These are phyloP conservation scores for Gonatopus flavifemur DNA, from an alignment of 1,140 invertebrate species.

Conservation along the genomic window DNA sequence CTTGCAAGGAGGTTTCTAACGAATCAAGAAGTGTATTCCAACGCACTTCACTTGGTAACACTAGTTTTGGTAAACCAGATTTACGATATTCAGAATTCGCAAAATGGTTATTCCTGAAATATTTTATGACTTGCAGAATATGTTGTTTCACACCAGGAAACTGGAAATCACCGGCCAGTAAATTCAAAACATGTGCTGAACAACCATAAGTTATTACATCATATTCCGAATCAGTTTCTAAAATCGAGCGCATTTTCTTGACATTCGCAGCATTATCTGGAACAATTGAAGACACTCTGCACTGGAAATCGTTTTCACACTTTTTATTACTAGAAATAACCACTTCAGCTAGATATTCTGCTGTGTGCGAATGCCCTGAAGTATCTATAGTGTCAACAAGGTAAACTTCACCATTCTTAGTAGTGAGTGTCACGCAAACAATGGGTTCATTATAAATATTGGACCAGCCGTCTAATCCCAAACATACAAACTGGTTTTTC, in stretches of 20 bases:
- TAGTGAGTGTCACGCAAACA: slow-evolving; percentile 14
- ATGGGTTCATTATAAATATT: slow-evolving; percentile 22
- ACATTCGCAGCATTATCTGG: slow-evolving; percentile 11
- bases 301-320: too few relatives aligned
- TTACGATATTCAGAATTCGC: slow-evolving; percentile 18
- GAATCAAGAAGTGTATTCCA: too few relatives aligned
- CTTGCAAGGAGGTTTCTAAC: too few relatives aligned
- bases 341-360: slow-evolving; percentile 1
- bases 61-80: background rate
- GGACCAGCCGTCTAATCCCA: slow-evolving; percentile 19
- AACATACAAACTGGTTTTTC: too few relatives aligned
- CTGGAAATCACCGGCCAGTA: slow-evolving; percentile 17
- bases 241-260: slow-evolving; percentile 1
- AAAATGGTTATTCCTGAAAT: slow-evolving; percentile 28
- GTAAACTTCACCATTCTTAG: slow-evolving; percentile 8
- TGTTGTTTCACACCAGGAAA: slow-evolving; percentile 10
- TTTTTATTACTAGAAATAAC: slow-evolving; percentile 5
- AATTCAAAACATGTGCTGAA: slow-evolving; percentile 23
- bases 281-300: background rate
- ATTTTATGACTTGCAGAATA: slow-evolving; percentile 13
- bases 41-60: slow-evolving; percentile 4
- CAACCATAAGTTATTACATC: slow-evolving; percentile 21
- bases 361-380: slow-evolving; percentile 8
- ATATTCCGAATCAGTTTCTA: background rate
- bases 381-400: slow-evolving; percentile 21